A percentile compares a stretch with the other conserved stretches of the same genome.
Evolutionary conservation across 30 jellyfish, hydroid and myxozoan species (phyloP).

Genomic region (Cassiopea andromeda): DNA sequence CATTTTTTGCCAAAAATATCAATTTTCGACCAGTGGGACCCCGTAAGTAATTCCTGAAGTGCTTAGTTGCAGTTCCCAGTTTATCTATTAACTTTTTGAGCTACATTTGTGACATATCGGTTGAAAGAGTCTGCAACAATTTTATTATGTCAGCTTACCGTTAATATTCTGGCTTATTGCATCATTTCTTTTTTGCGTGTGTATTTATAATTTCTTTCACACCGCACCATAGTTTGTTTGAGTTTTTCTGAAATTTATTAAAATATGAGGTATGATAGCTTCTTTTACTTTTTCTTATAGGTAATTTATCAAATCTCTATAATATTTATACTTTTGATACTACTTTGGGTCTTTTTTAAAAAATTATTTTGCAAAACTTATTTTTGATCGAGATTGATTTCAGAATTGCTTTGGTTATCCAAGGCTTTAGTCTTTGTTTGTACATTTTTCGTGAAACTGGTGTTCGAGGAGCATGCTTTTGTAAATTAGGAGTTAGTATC

Average conservation of each 20-base stretch:
- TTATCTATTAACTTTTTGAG: slow-evolving; percentile 21
- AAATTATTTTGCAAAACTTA: slow-evolving; percentile 28
- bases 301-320: slow-evolving; percentile 31
- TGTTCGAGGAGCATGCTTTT: slow-evolving; percentile 54
- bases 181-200: slow-evolving; percentile 18
- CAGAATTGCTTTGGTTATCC: slow-evolving; percentile 67
- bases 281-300: slow-evolving; percentile 48
- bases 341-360: slow-evolving; percentile 18
- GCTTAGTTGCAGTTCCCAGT: slow-evolving; percentile 5
- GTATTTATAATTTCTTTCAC: slow-evolving; percentile 24
- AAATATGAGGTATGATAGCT: slow-evolving; percentile 25
- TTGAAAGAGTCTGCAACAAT: slow-evolving; percentile 21
- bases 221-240: slow-evolving; percentile 18
- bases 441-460: slow-evolving; percentile 24
- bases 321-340: slow-evolving; percentile 41
- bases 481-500: background rate
- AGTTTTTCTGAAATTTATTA: slow-evolving; percentile 18
- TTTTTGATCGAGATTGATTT: slow-evolving; percentile 60
- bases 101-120: slow-evolving; percentile 6
- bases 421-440: slow-evolving; percentile 56
- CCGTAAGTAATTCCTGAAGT: background rate
- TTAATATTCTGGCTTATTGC: background rate
- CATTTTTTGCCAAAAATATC: too few species aligned
- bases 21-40: too few species aligned
- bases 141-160: background rate